Evolutionary conservation across 2,113 vertebrate genomes (phyloP).

Genomic region (Gracilinanus agilis): DNA sequence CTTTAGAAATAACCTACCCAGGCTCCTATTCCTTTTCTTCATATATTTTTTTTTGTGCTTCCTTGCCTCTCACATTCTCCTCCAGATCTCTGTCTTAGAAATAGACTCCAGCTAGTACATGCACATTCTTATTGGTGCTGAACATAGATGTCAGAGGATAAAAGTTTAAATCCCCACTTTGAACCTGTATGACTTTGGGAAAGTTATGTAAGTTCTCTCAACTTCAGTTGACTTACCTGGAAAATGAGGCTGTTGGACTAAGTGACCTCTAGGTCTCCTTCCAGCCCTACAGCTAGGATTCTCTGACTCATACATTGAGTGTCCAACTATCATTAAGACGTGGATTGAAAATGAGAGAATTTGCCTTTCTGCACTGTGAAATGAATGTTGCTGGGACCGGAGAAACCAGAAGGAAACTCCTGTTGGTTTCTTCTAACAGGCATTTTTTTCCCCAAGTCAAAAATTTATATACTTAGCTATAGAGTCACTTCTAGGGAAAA

Average conservation of each 20-base stretch:
- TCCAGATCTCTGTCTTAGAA: constrained; percentile 39
- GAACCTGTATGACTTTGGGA: constrained; percentile 73
- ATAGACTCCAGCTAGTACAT: constrained; percentile 56
- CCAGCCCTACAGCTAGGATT: background rate
- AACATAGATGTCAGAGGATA: background rate
- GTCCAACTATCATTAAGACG: no score
- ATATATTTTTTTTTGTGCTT: constrained; percentile 42
- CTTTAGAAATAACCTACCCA: constrained; percentile 77
- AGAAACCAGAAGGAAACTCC: background rate
- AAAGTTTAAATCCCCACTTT: background rate
- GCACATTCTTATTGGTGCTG: background rate
- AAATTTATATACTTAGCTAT: constrained; percentile 58
- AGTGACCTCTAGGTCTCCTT: background rate
- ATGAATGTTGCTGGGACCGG: background rate
- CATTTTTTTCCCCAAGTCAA: constrained; percentile 62
- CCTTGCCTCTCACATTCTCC: constrained; percentile 44
- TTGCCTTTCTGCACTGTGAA: background rate
- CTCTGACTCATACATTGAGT: background rate
- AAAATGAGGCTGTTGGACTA: background rate
- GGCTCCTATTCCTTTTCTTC: constrained; percentile 40
- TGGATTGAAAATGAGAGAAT: constrained; percentile 7
- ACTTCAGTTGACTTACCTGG: constrained; percentile 55
- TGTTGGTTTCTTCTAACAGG: background rate
- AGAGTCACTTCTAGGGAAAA: background rate
- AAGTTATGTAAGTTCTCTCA: constrained; percentile 67